phyloP scores from a whole-genome alignment of 37 sponge, comb jelly and placozoan genomes.

The Chondrosia reniformis region DNA sequence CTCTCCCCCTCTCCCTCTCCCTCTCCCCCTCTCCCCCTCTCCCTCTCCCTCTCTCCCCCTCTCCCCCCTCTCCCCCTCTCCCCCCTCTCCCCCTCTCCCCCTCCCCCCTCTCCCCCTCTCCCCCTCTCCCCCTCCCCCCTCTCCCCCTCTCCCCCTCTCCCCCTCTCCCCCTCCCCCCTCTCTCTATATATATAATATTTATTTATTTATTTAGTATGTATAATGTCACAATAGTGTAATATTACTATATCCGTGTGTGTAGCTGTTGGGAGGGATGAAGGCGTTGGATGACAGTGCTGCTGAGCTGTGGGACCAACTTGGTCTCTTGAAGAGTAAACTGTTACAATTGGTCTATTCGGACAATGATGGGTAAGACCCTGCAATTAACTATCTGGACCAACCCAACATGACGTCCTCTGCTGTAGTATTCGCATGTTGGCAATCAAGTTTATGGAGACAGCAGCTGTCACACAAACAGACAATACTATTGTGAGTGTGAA shows the following conservation, averaged over 20 bases:
- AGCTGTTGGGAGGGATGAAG: too few relatives aligned
- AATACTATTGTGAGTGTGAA: conserved; percentile 42
- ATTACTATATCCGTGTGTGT: too few relatives aligned
- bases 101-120: neutral
- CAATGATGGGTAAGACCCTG: conserved; percentile 78
- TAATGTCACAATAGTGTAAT: too few relatives aligned
- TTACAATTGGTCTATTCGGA: conserved; percentile 37
- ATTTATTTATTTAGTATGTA: too few relatives aligned
- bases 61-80: conserved; percentile 1
- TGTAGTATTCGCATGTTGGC: conserved; percentile 37
- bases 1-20: neutral
- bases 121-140: neutral
- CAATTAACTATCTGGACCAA: too few relatives aligned
- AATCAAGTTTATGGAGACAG: conserved; percentile 73
- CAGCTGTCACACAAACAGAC: conserved; percentile 66
- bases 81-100: neutral
- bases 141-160: neutral
- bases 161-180: too few relatives aligned
- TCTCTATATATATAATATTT: too few relatives aligned
- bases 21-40: too few relatives aligned
- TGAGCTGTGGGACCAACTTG: too few relatives aligned
- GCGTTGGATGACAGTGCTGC: too few relatives aligned
- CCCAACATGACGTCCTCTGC: too few relatives aligned
- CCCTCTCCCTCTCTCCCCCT: too few relatives aligned
- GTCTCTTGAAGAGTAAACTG: conserved; percentile 42